These are phyloP conservation scores for Orcinus orca DNA, from an alignment of 2,113 vertebrate species.

Conservation along the genomic window DNA sequence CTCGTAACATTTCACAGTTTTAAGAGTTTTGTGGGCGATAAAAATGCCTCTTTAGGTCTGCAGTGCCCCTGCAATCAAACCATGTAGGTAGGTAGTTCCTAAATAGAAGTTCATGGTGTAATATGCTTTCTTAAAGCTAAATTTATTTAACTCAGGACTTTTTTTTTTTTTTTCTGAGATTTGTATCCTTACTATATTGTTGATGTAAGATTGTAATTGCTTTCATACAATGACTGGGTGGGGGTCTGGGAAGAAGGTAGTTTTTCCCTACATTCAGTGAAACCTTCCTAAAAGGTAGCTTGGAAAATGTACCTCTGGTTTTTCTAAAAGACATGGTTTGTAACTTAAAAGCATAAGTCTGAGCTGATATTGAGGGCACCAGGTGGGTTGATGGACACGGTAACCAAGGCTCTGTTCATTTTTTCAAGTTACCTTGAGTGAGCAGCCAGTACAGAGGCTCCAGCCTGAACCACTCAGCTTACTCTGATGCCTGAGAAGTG, in stretches of 20 bases:
- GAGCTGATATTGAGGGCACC: neutral
- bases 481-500: neutral
- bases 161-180: neutral
- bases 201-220: neutral
- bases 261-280: neutral
- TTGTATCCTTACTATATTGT: neutral
- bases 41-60: neutral
- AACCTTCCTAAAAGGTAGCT: neutral
- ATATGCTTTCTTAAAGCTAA: neutral
- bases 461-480: neutral
- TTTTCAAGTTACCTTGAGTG: neutral
- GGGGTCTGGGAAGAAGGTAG: neutral
- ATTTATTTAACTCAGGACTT: neutral
- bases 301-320: neutral
- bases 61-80: neutral
- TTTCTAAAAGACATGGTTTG: slow-evolving; percentile 17
- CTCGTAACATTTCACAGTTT: neutral
- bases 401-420: neutral
- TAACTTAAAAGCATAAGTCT: neutral
- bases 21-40: neutral
- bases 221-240: neutral
- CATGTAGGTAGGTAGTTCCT: neutral
- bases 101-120: neutral
- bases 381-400: neutral
- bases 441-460: neutral